A percentile compares a stretch with the other conserved stretches of the same genome.
Evolutionary conservation across 1,140 invertebrate species (phyloP).

Genomic region (Pogonomyrmex californicus): DNA sequence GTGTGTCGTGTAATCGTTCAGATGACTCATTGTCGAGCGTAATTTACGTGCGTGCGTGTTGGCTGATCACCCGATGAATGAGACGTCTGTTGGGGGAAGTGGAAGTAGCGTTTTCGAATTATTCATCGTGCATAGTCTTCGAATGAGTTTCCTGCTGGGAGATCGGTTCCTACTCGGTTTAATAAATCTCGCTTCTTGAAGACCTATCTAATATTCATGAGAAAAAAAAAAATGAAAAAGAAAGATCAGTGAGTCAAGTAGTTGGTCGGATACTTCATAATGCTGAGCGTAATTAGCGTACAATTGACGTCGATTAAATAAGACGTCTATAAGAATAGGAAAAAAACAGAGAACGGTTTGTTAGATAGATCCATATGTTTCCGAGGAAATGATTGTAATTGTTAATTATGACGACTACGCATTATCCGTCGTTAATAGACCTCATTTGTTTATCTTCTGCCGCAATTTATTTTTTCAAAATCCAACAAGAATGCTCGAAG

Average conservation of each 20-base stretch:
- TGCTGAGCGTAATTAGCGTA: conserved; percentile 30
- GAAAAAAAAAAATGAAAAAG: background rate
- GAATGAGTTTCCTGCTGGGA: background rate
- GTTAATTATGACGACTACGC: conserved; percentile 19
- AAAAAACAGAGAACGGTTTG: conserved; percentile 25
- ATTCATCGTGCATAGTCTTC: background rate
- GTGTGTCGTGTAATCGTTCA: conserved; percentile 21
- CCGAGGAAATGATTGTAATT: conserved; percentile 21
- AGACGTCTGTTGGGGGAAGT: conserved; percentile 29
- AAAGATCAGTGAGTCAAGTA: background rate
- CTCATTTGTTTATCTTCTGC: conserved; percentile 8
- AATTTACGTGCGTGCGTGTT: conserved; percentile 39
- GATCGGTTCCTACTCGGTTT: conserved; percentile 13
- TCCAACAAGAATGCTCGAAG: background rate
- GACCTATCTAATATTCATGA: conserved; percentile 1
- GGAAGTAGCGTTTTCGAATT: conserved; percentile 27
- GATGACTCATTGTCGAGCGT: conserved; percentile 36
- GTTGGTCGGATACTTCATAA: conserved; percentile 1
- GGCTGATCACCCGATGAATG: conserved; percentile 48
- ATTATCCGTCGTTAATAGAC: conserved; percentile 36
- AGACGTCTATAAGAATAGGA: conserved; percentile 10
- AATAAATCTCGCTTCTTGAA: conserved; percentile 7
- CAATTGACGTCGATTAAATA: conserved; percentile 47
- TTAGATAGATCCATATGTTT: conserved; percentile 47
- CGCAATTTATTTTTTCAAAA: background rate